A percentile compares a stretch with the other conserved stretches of the same genome.
These are phyloP conservation scores for Popillia japonica DNA, from an alignment of 1,140 invertebrate genomes.

Conservation along the genomic window DNA sequence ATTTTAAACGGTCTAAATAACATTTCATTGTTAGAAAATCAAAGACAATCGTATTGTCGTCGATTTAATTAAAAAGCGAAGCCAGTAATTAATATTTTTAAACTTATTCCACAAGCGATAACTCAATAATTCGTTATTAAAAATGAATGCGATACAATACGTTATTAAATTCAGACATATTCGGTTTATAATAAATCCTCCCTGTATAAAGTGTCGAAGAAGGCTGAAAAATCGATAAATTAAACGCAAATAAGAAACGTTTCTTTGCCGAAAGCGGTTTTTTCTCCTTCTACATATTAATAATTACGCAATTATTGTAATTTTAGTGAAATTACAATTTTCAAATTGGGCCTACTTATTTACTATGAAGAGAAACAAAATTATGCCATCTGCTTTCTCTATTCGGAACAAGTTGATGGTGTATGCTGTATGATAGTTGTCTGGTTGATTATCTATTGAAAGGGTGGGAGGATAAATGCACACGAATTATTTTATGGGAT, in stretches of 20 bases:
- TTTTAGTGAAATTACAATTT: constrained; percentile 27
- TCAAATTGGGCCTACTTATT: not conserved
- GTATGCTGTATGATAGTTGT: constrained; percentile 26
- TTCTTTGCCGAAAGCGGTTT: not conserved
- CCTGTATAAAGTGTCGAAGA: too few species aligned
- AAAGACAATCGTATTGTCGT: too few species aligned
- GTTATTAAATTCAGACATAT: not conserved
- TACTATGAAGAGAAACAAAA: constrained; percentile 13
- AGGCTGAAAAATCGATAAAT: constrained; percentile 7
- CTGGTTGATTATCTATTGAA: not conserved
- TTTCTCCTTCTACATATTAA: not conserved
- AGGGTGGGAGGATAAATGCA: constrained; percentile 41
- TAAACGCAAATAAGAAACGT: not conserved
- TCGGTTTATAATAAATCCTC: not conserved
- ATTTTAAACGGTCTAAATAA: not conserved
- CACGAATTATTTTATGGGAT: constrained; percentile 32
- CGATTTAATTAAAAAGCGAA: too few species aligned
- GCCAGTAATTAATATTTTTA: too few species aligned
- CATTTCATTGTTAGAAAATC: too few species aligned
- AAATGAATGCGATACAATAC: not conserved
- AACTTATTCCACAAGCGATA: too few species aligned
- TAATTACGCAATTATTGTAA: constrained; percentile 18
- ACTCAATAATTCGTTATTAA: not conserved
- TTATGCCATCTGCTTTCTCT: constrained; percentile 38
- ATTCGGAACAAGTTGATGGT: constrained; percentile 22